These are phyloP conservation scores for Perognathus longimembris DNA, from an alignment of 2,113 vertebrate genomes.

Conservation along the genomic window DNA sequence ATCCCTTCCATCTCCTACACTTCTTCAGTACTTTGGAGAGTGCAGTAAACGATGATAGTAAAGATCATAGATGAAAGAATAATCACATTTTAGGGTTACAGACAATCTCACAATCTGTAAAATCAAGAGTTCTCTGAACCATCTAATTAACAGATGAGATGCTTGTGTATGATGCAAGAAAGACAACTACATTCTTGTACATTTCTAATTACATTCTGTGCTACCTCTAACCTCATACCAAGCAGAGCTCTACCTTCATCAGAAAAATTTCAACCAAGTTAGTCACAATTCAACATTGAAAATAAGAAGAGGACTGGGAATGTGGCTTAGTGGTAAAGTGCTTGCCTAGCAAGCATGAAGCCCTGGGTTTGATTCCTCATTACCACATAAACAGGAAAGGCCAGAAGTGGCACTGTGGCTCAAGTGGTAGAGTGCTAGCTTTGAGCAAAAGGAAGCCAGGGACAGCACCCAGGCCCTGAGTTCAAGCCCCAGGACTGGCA, in stretches of 20 bases:
- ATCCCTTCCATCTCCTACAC: not conserved
- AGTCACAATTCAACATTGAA: not conserved
- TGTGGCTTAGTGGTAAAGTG: no score
- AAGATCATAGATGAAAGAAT: not conserved
- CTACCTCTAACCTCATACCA: not conserved
- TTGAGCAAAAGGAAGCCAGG: no score
- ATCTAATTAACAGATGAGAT: not conserved
- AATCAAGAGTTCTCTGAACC: not conserved
- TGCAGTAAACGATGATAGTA: not conserved
- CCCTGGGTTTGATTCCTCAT: no score
- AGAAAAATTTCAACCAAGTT: slow-evolving; percentile 36
- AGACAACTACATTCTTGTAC: not conserved
- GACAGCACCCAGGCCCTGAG: no score
- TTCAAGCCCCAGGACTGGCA: no score
- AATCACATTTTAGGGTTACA: not conserved
- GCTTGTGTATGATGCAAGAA: not conserved
- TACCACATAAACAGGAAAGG: no score
- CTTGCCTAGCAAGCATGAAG: no score
- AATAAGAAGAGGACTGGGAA: no score
- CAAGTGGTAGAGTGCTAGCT: no score
- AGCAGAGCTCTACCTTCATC: not conserved
- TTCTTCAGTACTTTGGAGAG: not conserved
- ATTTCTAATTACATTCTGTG: not conserved
- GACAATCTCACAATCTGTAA: not conserved
- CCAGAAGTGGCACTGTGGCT: no score